phyloP scores from a whole-genome alignment of 2,797 vertebrate species.

The Arnoldichthys spilopterus region DNA sequence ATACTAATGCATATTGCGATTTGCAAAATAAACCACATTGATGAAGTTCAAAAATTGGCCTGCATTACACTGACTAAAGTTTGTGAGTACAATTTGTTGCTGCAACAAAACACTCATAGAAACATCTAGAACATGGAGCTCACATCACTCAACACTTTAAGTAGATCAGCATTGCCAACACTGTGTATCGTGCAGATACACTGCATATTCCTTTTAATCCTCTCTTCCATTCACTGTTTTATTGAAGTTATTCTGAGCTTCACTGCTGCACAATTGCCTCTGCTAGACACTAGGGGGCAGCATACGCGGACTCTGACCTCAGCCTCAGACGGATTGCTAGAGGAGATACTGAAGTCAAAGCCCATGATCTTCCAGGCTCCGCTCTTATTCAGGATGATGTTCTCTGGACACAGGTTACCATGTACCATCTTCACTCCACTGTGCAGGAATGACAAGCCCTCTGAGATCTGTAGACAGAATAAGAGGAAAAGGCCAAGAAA shows the following conservation, averaged over 20 bases:
- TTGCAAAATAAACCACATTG: not conserved
- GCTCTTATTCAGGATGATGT: slow-evolving; percentile 97
- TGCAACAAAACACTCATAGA: not conserved
- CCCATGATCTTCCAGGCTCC: slow-evolving; percentile 99
- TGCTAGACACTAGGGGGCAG: not conserved
- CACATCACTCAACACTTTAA: not conserved
- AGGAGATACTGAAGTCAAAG: slow-evolving; percentile 96
- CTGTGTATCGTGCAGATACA: not conserved
- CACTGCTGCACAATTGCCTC: not conserved
- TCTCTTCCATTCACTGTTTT: not conserved
- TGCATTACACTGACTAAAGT: not conserved
- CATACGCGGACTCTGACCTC: slow-evolving; percentile 78
- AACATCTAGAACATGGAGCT: not conserved
- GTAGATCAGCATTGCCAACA: too few relatives aligned
- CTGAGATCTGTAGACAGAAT: slow-evolving; percentile 83
- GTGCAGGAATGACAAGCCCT: slow-evolving; percentile 96
- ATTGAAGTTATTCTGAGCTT: not conserved
- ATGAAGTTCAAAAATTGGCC: not conserved
- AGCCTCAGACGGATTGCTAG: slow-evolving; percentile 90
- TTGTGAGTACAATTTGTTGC: not conserved
- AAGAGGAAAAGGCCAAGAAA: not conserved
- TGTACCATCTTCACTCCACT: slow-evolving; percentile 98
- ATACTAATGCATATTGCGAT: not conserved
- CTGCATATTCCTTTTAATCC: not conserved
- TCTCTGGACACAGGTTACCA: slow-evolving; percentile 92